phyloP scores from a whole-genome alignment of 2,888 invertebrate species.

The Lepidocyrtinus sp. region DNA sequence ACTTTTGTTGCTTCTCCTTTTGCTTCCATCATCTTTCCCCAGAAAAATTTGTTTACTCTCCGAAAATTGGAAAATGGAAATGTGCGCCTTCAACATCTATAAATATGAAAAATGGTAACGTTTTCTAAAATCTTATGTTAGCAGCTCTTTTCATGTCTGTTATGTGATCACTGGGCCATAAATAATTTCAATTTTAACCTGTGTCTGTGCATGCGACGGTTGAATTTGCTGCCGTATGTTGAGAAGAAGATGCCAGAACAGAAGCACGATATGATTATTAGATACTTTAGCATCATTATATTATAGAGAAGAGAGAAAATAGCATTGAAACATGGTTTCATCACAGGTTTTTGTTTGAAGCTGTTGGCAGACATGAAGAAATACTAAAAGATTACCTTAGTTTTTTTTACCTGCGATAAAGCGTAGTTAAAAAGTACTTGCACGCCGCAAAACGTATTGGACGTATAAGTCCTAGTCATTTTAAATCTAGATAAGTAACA shows the following conservation, averaged over 20 bases:
- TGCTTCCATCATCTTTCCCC: slow-evolving; percentile 3
- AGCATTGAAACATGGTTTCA: slow-evolving; percentile 12
- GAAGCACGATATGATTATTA: not conserved
- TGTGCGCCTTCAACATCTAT: slow-evolving; percentile 7
- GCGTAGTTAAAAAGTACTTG: not conserved
- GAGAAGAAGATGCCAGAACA: slow-evolving; percentile 4
- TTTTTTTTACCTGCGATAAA: not conserved
- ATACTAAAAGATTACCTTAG: not conserved
- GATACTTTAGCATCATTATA: not conserved
- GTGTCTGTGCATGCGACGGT: slow-evolving; percentile 9
- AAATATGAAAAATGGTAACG: not conserved
- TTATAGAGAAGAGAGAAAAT: slow-evolving; percentile 29
- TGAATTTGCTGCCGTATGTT: not conserved
- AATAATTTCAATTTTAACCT: slow-evolving; percentile 53
- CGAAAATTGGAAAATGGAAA: slow-evolving; percentile 20
- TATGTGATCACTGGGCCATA: slow-evolving; percentile 39
- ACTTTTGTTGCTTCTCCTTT: slow-evolving; percentile 31
- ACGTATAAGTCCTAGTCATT: too few species aligned
- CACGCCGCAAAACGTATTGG: too few species aligned
- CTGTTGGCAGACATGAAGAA: not conserved
- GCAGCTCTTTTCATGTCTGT: not conserved
- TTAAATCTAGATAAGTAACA: too few species aligned
- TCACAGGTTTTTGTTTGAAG: not conserved
- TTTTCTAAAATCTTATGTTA: not conserved
- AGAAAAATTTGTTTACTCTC: slow-evolving; percentile 7